Evolutionary conservation across 2,797 vertebrate genomes (phyloP), one percentile per base, ranked within the genome.

Genomic region (Pangasius sanitwongsei): DNA sequence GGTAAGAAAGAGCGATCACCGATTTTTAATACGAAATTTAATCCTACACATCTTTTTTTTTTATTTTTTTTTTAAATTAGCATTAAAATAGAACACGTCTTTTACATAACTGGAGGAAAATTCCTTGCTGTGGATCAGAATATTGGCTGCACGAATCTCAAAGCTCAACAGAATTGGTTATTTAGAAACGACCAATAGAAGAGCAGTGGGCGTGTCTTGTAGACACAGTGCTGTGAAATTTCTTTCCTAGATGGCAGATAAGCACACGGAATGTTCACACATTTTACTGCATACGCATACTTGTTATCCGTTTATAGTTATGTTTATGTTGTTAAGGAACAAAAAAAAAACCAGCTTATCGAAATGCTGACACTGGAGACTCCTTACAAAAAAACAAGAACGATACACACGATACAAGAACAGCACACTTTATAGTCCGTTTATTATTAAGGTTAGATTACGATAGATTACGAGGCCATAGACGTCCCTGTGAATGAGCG

Each of bases 1-100:
- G 97, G 98, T 98, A 94, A 96, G 94, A 90, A 25, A 63, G n/a
- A 63, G 7, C 13, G 4, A 34, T 37, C 2, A 12, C 25, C 12
- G 1, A 48, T 44, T 74, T 74, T 18, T 25, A 25, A 75, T 5
- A 28, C 4, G 8, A 41, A 72, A 72, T 72, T 41, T 23, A 28
- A 69, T 69, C 31, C n/a, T 15, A 6, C n/a, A 31, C 31, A 55
- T 55, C 0, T 31, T n/a, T n/a, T n/a, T 63, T 25, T 63, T 28
- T 50, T 9, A 50, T 53, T 55, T 55, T 63, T 63, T n/a, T 67
- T n/a, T 37, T 37, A 37, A 13, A 31, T 67, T 15, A n/a, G n/a
- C n/a, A 31, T n/a, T 67, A 13, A 59, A 23, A 23, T 7, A 15
- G 16, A 16, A 16, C 15, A 55, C 12, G 4, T 55, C 3, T 59